Conservation (phyloP, 2,113 vertebrate genomes). For the Lasiurus borealis region DNA sequence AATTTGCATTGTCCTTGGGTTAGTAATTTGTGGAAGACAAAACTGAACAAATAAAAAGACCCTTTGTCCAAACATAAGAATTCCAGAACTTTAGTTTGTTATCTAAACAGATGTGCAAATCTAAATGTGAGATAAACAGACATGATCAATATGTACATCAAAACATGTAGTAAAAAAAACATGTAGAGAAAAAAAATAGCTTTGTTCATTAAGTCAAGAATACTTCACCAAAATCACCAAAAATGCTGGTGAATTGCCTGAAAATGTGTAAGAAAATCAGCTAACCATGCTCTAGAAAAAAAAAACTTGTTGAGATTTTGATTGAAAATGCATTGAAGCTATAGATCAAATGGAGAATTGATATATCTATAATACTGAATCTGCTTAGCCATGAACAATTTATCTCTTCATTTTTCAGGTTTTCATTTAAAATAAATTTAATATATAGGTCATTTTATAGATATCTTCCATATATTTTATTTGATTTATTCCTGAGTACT, state of each 20-base stretch:
- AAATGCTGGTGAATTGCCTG: not conserved
- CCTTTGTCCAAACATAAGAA: not conserved
- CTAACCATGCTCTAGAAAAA: not conserved
- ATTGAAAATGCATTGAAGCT: not conserved
- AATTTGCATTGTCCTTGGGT: not conserved
- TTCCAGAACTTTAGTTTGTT: not conserved
- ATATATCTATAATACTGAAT: not conserved
- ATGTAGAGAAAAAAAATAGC: not conserved
- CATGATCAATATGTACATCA: not conserved
- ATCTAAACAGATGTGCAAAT: not conserved
- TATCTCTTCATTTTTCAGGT: not conserved
- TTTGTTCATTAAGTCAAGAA: not conserved
- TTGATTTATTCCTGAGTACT: not conserved
- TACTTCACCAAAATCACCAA: slow-evolving; percentile 17
- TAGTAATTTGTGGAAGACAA: not conserved
- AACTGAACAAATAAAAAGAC: not conserved
- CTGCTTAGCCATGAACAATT: not conserved
- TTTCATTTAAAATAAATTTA: not conserved
- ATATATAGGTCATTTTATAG: not conserved
- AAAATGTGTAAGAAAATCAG: not conserved
- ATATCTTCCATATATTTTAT: not conserved
- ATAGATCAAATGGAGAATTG: not conserved
- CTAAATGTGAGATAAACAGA: not conserved
- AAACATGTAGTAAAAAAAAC: not conserved
- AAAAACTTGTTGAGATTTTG: not conserved